Evolutionary conservation across 2,888 invertebrate genomes (phyloP).

Genomic region (Bombylius major): DNA sequence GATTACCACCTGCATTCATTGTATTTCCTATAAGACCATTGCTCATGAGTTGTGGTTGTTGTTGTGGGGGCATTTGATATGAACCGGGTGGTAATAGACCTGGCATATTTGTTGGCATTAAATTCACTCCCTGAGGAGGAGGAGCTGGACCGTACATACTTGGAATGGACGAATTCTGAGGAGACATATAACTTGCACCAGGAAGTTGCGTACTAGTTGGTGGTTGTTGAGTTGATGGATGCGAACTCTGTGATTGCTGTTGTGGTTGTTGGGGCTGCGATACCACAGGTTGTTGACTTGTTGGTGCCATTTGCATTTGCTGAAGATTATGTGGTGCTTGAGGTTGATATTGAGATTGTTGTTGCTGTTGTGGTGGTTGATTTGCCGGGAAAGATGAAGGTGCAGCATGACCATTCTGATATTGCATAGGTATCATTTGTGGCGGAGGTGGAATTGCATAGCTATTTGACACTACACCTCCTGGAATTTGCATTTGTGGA

Average conservation of each 20-base stretch:
- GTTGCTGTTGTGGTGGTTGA: conserved; percentile 16
- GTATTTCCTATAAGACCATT: neutral
- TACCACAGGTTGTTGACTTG: conserved; percentile 13
- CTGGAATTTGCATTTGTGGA: conserved; percentile 12
- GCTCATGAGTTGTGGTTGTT: conserved; percentile 6
- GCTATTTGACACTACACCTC: neutral
- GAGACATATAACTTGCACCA: conserved; percentile 15
- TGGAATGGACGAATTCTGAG: neutral
- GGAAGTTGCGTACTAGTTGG: conserved; percentile 2
- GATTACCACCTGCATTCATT: neutral
- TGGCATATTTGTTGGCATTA: neutral
- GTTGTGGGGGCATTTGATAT: conserved; percentile 4
- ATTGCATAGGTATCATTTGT: conserved; percentile 25
- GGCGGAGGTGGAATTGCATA: conserved; percentile 1
- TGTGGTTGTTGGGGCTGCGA: conserved; percentile 15
- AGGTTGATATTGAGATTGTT: conserved; percentile 9
- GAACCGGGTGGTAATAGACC: conserved; percentile 1
- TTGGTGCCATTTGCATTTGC: neutral
- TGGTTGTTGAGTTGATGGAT: conserved; percentile 1
- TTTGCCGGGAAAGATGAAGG: conserved; percentile 12
- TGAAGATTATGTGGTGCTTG: conserved; percentile 1
- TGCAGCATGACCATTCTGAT: conserved; percentile 29
- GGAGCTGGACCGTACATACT: neutral
- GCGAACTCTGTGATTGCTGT: conserved; percentile 4
- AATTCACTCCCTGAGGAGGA: neutral